Evolutionary conservation across 2,888 invertebrate species (phyloP).

Genomic region (Alloplasta piceator): DNA sequence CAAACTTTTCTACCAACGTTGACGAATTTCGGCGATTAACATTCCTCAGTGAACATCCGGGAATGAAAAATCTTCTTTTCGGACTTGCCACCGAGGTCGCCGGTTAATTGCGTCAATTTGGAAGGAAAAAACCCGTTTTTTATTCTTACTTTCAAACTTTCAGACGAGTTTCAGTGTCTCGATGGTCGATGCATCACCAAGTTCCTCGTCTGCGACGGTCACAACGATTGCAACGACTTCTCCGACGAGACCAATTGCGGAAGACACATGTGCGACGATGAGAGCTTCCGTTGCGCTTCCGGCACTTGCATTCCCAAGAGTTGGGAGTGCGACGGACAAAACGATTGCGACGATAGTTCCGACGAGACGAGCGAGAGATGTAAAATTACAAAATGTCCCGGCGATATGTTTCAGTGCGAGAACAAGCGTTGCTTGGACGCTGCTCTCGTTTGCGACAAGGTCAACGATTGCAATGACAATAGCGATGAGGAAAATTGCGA

Average conservation of each 20-base stretch:
- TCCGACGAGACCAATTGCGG: constrained; percentile 88
- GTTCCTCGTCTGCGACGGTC: constrained; percentile 89
- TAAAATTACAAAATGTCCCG: constrained; percentile 73
- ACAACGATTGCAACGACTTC: constrained; percentile 90
- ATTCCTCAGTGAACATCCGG: background rate
- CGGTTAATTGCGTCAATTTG: constrained; percentile 23
- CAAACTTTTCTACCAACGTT: background rate
- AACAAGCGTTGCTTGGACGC: constrained; percentile 86
- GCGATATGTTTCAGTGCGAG: constrained; percentile 83
- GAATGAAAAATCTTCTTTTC: background rate
- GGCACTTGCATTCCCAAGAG: constrained; percentile 81
- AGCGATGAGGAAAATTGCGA: constrained; percentile 85
- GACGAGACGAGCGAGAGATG: constrained; percentile 80
- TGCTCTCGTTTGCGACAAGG: constrained; percentile 85
- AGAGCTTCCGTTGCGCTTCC: constrained; percentile 77
- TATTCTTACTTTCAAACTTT: constrained; percentile 58
- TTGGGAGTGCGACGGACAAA: constrained; percentile 83
- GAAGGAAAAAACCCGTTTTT: constrained; percentile 2
- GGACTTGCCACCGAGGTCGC: background rate
- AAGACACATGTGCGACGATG: constrained; percentile 69
- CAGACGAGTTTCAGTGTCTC: constrained; percentile 86
- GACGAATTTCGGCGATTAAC: background rate
- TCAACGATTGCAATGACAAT: constrained; percentile 86
- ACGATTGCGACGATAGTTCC: constrained; percentile 79
- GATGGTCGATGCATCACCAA: constrained; percentile 88